Evolutionary conservation across 2,113 vertebrate species (phyloP).

Genomic region (Pelecanus crispus): DNA sequence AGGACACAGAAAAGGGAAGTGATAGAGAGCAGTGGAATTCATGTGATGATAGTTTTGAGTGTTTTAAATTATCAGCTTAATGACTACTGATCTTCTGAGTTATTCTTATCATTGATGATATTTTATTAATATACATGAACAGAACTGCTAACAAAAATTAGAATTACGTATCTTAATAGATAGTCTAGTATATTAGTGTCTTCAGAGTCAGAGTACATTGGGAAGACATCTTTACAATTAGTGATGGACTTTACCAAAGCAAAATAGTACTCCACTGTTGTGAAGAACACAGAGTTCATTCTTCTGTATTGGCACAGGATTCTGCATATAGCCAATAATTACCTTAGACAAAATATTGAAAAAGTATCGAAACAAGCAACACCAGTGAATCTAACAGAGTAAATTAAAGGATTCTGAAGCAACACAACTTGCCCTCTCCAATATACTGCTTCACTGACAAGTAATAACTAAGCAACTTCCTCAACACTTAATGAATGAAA

Average conservation of each 20-base stretch:
- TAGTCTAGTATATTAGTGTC: neutral
- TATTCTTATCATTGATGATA: neutral
- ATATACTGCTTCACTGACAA: neutral
- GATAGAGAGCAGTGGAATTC: neutral
- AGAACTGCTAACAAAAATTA: neutral
- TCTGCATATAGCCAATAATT: neutral
- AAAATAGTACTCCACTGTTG: neutral
- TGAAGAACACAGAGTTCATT: neutral
- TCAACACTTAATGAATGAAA: neutral
- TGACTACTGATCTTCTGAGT: neutral
- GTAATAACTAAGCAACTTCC: neutral
- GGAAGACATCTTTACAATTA: neutral
- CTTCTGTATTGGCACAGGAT: neutral
- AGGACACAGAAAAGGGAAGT: neutral
- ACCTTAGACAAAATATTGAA: neutral
- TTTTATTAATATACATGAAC: neutral
- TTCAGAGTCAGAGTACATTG: neutral
- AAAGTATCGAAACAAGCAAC: neutral
- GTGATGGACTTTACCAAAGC: neutral
- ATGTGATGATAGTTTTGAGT: neutral
- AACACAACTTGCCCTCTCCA: neutral
- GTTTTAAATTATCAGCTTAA: neutral
- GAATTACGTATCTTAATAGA: neutral
- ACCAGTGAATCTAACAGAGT: neutral
- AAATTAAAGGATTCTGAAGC: neutral